Conservation (phyloP, 1,140 invertebrate genomes). For the Cardiocondyla obscurior region DNA sequence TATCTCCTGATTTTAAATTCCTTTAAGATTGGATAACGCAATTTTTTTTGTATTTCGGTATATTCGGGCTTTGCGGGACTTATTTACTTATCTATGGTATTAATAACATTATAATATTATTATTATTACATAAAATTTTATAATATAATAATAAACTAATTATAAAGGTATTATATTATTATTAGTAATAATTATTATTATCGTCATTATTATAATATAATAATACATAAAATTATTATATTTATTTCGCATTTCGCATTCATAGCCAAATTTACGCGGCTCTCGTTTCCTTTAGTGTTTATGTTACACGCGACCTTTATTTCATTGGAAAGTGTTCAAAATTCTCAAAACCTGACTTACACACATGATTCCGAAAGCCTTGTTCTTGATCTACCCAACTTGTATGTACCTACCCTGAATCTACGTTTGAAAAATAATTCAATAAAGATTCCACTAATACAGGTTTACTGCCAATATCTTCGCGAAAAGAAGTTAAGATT, state of each 20-base stretch:
- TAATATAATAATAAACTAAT: too few species aligned
- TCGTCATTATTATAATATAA: too few species aligned
- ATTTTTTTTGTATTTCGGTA: background rate
- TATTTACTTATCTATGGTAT: background rate
- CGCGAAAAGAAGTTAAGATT: background rate
- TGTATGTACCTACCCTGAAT: background rate
- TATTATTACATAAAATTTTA: too few species aligned
- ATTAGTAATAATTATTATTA: too few species aligned
- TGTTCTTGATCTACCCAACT: background rate
- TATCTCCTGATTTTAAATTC: background rate
- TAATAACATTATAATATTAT: background rate
- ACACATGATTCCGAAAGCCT: background rate
- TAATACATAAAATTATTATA: too few species aligned
- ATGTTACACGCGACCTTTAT: background rate
- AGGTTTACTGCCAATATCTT: background rate
- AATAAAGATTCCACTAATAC: background rate
- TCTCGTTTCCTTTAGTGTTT: background rate
- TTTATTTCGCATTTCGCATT: background rate
- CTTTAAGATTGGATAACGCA: background rate
- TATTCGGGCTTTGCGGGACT: background rate
- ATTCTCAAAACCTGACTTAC: background rate
- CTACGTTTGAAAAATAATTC: background rate
- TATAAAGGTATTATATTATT: too few species aligned
- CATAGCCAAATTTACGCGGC: background rate
- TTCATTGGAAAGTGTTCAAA: background rate